Evolutionary conservation across 2,888 invertebrate genomes (phyloP).

Genomic region (Epirrhoe alternata): DNA sequence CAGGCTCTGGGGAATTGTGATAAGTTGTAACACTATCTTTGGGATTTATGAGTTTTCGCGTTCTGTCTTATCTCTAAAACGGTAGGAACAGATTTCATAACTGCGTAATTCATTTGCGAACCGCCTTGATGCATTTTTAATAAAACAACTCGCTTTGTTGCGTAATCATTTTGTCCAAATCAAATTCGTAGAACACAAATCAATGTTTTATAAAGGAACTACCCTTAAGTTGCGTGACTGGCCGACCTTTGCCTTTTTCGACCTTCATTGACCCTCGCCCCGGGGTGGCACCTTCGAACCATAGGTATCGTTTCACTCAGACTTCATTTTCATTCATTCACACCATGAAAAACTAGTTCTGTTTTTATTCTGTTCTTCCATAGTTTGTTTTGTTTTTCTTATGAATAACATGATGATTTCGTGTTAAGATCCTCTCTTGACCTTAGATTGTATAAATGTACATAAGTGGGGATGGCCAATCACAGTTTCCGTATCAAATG

Average conservation of each 20-base stretch:
- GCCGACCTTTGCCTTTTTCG: conserved; percentile 53
- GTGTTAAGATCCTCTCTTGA: conserved; percentile 23
- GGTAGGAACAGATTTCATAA: conserved; percentile 4
- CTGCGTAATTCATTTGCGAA: background rate
- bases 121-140: background rate
- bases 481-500: conserved; percentile 35
- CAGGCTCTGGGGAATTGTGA: conserved; percentile 40
- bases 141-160: background rate
- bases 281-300: conserved; percentile 57
- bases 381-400: background rate
- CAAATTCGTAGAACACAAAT: background rate
- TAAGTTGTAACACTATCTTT: conserved; percentile 43
- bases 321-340: conserved; percentile 49
- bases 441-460: conserved; percentile 18
- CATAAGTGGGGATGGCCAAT: conserved; percentile 20
- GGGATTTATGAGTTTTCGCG: conserved; percentile 35
- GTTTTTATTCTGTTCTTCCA: background rate
- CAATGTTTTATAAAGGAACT: conserved; percentile 42
- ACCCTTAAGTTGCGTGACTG: conserved; percentile 65
- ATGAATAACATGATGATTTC: conserved; percentile 10
- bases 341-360: conserved; percentile 12
- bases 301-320: conserved; percentile 50
- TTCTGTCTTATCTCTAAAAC: conserved; percentile 17
- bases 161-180: background rate
- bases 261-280: conserved; percentile 69